phyloP scores from a whole-genome alignment of 1,140 invertebrate species.

The Zaprionus kolodkinae region DNA sequence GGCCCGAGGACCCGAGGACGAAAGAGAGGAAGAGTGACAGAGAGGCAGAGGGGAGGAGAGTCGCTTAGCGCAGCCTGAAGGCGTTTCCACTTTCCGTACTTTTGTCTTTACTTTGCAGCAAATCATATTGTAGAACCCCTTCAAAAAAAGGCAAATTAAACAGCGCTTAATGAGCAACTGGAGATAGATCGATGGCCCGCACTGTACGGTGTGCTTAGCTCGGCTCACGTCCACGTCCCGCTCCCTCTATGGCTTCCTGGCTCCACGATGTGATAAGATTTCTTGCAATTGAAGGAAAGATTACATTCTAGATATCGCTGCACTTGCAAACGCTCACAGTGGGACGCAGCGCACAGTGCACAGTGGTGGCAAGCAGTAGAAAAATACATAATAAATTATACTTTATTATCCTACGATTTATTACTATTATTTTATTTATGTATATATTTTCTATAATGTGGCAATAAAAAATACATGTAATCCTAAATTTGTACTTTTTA shows the following conservation, averaged over 20 bases:
- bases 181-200: slow-evolving; percentile 26
- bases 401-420: no score
- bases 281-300: background rate
- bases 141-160: slow-evolving; percentile 43
- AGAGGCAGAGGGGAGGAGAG: background rate
- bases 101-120: slow-evolving; percentile 42
- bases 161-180: slow-evolving; percentile 59
- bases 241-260: background rate
- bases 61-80: background rate
- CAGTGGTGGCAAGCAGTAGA: no score
- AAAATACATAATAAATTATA: no score
- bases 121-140: slow-evolving; percentile 47
- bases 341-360: no score
- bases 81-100: slow-evolving; percentile 23
- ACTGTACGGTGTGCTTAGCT: slow-evolving; percentile 29
- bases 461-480: no score
- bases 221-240: slow-evolving; percentile 8
- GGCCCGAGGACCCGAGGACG: background rate
- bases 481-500: no score
- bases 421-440: no score
- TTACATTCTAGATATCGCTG: no score
- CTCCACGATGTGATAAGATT: background rate
- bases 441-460: no score
- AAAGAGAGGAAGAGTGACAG: background rate
- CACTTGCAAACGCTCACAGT: no score